Base-by-base conservation (phyloP, 2,888 invertebrate genomes). In the Cosmia trapezina region DNA sequence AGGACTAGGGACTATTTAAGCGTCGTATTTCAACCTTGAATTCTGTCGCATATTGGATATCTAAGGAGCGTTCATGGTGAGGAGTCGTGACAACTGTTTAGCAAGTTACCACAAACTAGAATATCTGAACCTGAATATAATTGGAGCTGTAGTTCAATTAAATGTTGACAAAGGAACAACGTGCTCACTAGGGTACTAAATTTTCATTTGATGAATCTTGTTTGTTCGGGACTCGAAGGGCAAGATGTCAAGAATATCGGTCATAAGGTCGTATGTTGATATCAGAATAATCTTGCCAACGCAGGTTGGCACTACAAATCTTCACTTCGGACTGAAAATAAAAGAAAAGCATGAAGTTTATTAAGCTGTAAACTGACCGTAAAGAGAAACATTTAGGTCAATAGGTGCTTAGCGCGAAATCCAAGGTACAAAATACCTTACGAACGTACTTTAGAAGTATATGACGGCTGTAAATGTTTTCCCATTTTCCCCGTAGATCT, bases 111-210 rank as follows among this genome's bases (percentile, higher is more conserved):
- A 69, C 78, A 86, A 85, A 84, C 79, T 76, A 43, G 70, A 77
- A 70, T 79, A 81, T 77, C 53, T 64, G 66, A 78, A 61, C 63
- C 57, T 75, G 63, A 75, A 76, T 79, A 75, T 85, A 83, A 86
- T 87, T 85, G 83, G 76, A 80, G 79, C 69, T 82, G 74, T 83
- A 82, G 78, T 85, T 84, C 79, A 86, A 87, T 87, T 85, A 84
- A 86, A 87, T 81, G 83, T 83, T 84, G 83, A 88, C 87, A 86
- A 83, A 76, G 77, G 77, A 76, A 79, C 78, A 81, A 76, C 76
- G 61, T 81, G 73, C 75, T 73, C 83, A 73, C 78, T 62, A 54
- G 78, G 61, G 73, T 60, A 76, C 73, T 60, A 77, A 66, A 70
- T 77, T 75, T 81, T 83, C 72, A 83, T 81, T 81, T 81, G 64